Percentiles rank a stretch among this genome's conserved stretches.
These are phyloP conservation scores for Abrostola tripartita DNA, from an alignment of 2,888 invertebrate species.

Conservation along the genomic window DNA sequence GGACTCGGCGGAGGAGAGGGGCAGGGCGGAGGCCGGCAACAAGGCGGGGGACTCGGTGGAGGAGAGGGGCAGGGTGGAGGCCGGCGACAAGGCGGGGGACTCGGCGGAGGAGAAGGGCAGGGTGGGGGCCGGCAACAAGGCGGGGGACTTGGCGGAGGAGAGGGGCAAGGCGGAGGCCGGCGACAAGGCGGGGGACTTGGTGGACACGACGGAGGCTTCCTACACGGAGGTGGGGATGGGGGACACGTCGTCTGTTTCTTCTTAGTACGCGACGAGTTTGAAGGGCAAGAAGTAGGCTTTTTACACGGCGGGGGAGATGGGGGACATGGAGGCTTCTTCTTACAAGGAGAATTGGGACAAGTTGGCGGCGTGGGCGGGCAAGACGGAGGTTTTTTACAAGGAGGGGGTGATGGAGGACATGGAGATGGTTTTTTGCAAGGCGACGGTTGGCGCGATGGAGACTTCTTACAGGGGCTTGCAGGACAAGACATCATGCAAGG, in stretches of 20 bases:
- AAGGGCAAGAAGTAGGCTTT: conserved; percentile 1
- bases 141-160: background rate
- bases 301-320: conserved; percentile 1
- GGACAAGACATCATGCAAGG: conserved; percentile 2
- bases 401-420: background rate
- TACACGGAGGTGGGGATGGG: conserved; percentile 1
- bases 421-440: too few species aligned
- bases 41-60: background rate
- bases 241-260: conserved; percentile 4
- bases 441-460: too few species aligned
- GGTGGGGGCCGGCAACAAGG: background rate
- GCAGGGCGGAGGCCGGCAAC: background rate
- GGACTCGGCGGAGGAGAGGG: background rate
- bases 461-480: background rate
- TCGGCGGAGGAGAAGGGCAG: background rate
- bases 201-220: background rate
- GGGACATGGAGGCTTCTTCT: background rate
- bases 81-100: conserved; percentile 6
- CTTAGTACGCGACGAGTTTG: background rate
- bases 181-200: background rate
- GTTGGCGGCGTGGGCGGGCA: background rate
- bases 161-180: conserved; percentile 1
- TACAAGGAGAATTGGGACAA: background rate
- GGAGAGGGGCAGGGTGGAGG: conserved; percentile 1
- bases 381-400: background rate